A percentile compares a stretch with the other conserved stretches of the same genome.
phyloP scores from a whole-genome alignment of 2,888 invertebrate genomes.

The Seira musarum region DNA sequence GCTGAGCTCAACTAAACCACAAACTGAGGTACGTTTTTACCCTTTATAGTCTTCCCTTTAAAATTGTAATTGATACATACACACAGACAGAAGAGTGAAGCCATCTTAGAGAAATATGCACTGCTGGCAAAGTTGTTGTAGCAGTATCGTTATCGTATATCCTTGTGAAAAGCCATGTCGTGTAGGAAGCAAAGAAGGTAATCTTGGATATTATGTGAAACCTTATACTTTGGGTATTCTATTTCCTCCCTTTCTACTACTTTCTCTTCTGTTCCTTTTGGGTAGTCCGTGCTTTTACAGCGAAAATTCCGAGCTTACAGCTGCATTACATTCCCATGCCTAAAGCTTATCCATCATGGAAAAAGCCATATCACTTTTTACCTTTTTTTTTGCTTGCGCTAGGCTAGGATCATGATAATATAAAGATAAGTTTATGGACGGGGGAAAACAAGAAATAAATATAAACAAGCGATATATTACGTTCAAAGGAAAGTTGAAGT shows the following conservation, averaged over 20 bases:
- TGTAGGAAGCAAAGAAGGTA: not conserved
- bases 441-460: not conserved
- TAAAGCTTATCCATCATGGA: not conserved
- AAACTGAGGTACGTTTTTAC: not conserved
- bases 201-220: too few relatives aligned
- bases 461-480: too few relatives aligned
- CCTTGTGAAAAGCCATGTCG: not conserved
- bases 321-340: slow-evolving; percentile 3
- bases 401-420: not conserved
- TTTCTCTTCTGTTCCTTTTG: not conserved
- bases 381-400: not conserved
- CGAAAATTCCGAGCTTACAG: not conserved
- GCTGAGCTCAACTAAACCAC: not conserved
- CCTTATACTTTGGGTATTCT: too few relatives aligned
- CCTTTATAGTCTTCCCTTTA: not conserved
- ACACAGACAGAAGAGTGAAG: not conserved
- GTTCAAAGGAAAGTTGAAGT: not conserved
- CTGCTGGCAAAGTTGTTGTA: too few relatives aligned
- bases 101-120: too few relatives aligned
- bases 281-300: not conserved
- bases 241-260: too few relatives aligned
- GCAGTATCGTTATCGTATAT: not conserved
- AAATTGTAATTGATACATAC: slow-evolving; percentile 6
- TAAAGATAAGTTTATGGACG: slow-evolving; percentile 1
- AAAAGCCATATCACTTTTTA: not conserved